Evolutionary conservation across 2,797 vertebrate species (phyloP), one percentile per base, ranked within the genome.

Genomic region (Malacoctenus gilli): DNA sequence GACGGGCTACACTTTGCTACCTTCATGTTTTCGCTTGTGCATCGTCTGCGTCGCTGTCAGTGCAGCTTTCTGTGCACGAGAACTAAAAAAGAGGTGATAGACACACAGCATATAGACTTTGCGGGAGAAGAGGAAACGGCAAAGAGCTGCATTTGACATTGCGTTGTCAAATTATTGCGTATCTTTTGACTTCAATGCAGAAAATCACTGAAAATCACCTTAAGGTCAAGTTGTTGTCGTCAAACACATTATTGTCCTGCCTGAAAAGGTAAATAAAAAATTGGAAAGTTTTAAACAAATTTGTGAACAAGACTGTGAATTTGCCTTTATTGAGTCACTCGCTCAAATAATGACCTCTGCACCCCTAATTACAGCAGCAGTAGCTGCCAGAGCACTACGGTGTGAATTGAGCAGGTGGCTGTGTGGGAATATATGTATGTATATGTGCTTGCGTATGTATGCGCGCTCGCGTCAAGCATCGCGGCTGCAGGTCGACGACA

Each of bases 1-100:
- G 68, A 88, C 75, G 84, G 79, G 61, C 72, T 76, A 72, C 85
- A 87, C 83, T 85, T 86, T 84, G 76, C 84, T 85, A 57, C 63
- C 82, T 83, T 80, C 85, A 81, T 82, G 82, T 87, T 84, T 76
- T 66, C 59, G 66, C 82, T 73, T 70, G 75, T 71, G 79, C 56
- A 48, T 62, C 6, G 57, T 37, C 59, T 39, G 38, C 39, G 68
- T 48, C 59, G 35, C 70, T 85, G 82, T 82, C 85, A 70, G 13
- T 19, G 53, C 5, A 39, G 19, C 37, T 79, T 79, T 44, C 54
- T 30, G 59, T 42, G 58, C 14, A 57, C 43, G 67, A 31, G 60
- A 22, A 21, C 14, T 36, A 48, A 62, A 78, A 42, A 28, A n/a
- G 38, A 55, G 47, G 39, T 28, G 51, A 53, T 32, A 44, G 54